Evolutionary conservation across 1,140 invertebrate genomes (phyloP).

Genomic region (Polyergus mexicanus): DNA sequence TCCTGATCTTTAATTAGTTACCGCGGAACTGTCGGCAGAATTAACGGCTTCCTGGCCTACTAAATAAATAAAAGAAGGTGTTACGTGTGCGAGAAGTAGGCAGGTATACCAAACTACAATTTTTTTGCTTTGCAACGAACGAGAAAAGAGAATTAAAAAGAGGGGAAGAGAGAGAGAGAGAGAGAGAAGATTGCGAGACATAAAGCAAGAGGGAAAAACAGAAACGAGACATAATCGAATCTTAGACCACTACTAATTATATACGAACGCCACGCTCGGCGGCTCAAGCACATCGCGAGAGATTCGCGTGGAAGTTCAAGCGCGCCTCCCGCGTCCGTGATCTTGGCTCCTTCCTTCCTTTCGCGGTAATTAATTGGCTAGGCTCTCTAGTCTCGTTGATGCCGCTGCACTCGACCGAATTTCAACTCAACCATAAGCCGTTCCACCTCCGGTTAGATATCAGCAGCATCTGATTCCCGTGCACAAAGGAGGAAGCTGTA

Average conservation of each 20-base stretch:
- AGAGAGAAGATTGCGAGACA: neutral
- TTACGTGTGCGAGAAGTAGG: conserved; percentile 56
- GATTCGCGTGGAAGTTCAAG: conserved; percentile 76
- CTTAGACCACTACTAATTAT: conserved; percentile 70
- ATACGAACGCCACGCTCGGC: conserved; percentile 76
- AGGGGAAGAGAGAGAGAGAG: neutral
- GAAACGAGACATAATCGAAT: conserved; percentile 70
- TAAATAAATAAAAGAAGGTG: conserved; percentile 84
- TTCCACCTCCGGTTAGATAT: conserved; percentile 19
- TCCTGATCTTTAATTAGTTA: conserved; percentile 85
- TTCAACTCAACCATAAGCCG: conserved; percentile 61
- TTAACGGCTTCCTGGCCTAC: conserved; percentile 83
- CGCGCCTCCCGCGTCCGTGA: conserved; percentile 63
- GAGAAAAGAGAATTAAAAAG: neutral
- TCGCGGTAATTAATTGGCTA: conserved; percentile 73
- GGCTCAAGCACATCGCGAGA: conserved; percentile 76
- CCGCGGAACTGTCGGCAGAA: conserved; percentile 77
- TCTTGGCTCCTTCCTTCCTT: conserved; percentile 68
- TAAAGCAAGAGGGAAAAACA: conserved; percentile 3
- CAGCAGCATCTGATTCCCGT: conserved; percentile 20
- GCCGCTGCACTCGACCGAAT: conserved; percentile 66
- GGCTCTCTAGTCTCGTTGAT: conserved; percentile 33
- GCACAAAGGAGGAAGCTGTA: neutral
- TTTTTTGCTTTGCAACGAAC: conserved; percentile 29
- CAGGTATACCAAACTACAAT: conserved; percentile 48